A percentile compares a stretch with the other conserved stretches of the same genome.
These are phyloP conservation scores for Drosophila quadrilineata DNA, from an alignment of 1,140 invertebrate genomes.

Conservation along the genomic window DNA sequence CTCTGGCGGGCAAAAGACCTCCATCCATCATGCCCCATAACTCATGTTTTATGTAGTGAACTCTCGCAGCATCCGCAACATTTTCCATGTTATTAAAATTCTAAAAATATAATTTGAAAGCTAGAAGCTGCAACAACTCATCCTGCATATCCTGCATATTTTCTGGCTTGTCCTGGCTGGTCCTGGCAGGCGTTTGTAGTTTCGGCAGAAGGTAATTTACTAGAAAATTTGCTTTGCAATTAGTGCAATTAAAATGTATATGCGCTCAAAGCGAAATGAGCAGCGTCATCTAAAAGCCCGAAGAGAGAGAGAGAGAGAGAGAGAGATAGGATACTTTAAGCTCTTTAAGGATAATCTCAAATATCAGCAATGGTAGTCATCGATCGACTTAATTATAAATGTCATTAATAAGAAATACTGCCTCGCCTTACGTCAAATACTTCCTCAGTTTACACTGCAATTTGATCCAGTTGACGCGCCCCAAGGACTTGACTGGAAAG, in stretches of 20 bases:
- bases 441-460: slow-evolving; percentile 65
- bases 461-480: slow-evolving; percentile 48
- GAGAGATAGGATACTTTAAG: slow-evolving; percentile 15
- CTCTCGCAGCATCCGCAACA: slow-evolving; percentile 35
- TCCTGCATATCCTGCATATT: slow-evolving; percentile 12
- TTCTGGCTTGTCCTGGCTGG: not conserved
- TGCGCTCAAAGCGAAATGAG: slow-evolving; percentile 14
- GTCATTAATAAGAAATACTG: slow-evolving; percentile 54
- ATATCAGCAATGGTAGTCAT: slow-evolving; percentile 9
- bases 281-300: too few relatives aligned
- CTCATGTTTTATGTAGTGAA: slow-evolving; percentile 24
- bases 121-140: not conserved
- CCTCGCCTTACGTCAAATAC: slow-evolving; percentile 18
- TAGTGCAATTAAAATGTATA: slow-evolving; percentile 72
- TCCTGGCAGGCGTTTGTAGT: slow-evolving; percentile 33
- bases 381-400: slow-evolving; percentile 39
- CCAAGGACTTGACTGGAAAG: slow-evolving; percentile 28
- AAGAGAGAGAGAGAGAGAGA: too few relatives aligned
- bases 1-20: not conserved
- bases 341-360: slow-evolving; percentile 14
- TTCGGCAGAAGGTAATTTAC: slow-evolving; percentile 67
- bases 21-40: slow-evolving; percentile 1
- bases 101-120: slow-evolving; percentile 68
- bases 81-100: slow-evolving; percentile 66
- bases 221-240: slow-evolving; percentile 80